These are phyloP conservation scores for Anthrax anthrax DNA, from an alignment of 2,888 invertebrate species.

Conservation along the genomic window DNA sequence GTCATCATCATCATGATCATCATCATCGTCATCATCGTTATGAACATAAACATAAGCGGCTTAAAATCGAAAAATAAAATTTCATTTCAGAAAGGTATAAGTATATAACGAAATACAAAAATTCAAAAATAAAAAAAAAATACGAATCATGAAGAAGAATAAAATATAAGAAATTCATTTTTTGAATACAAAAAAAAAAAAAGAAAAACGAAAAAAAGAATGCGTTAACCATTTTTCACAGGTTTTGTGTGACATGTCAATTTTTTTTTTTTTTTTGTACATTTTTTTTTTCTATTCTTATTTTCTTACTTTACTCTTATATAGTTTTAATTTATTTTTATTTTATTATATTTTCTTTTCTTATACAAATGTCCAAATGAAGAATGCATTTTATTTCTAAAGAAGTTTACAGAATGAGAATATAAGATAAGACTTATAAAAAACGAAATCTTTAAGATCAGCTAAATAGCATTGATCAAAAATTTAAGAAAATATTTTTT, in stretches of 20 bases:
- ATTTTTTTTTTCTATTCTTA: background rate
- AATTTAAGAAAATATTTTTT: background rate
- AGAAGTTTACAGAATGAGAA: too few species aligned
- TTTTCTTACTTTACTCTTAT: background rate
- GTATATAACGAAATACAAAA: too few species aligned
- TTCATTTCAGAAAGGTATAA: slow-evolving; percentile 5
- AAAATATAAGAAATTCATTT: too few species aligned
- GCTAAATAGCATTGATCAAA: background rate
- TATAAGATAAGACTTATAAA: background rate
- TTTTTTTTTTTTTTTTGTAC: slow-evolving; percentile 1
- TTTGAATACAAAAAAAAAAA: too few species aligned
- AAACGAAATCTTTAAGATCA: background rate
- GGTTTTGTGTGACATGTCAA: slow-evolving; percentile 10
- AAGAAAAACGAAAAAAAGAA: slow-evolving; percentile 1
- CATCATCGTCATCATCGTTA: background rate
- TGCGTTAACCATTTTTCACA: slow-evolving; percentile 11
- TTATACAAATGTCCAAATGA: too few species aligned
- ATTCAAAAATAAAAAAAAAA: slow-evolving; percentile 1
- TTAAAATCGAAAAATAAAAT: slow-evolving; percentile 1
- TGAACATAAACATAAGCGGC: background rate
- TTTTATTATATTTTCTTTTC: background rate
- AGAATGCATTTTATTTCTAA: background rate
- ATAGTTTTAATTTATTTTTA: background rate
- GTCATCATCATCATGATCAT: background rate
- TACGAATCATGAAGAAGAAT: too few species aligned